Evolutionary conservation across 1,140 invertebrate genomes (phyloP), one percentile per base, ranked within the genome.

Genomic region (Anastatus disparis): DNA sequence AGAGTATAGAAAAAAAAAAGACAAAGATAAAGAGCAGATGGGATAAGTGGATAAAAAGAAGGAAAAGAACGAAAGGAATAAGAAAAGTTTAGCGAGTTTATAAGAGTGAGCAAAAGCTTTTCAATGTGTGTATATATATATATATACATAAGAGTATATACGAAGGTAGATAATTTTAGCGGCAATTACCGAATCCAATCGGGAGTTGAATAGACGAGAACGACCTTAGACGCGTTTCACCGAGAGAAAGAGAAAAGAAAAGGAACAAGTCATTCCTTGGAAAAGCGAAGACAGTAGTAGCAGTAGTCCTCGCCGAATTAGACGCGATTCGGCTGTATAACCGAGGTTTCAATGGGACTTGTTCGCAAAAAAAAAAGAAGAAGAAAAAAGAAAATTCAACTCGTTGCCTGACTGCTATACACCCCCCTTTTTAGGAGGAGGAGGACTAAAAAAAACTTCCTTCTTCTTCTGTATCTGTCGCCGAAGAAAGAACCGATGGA

Each of bases 101-200:
- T n/a, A 61, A 46, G 58, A 46, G 55, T 40, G 26, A 31, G 42
- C n/a, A 24, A n/a, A n/a, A n/a, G n/a, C n/a, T n/a, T n/a, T n/a
- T n/a, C n/a, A n/a, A 31, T 22, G 26, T 46, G 55, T 46, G 38
- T 61, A 44, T 44, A 44, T 44, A 44, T n/a, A n/a, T n/a, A n/a
- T 35, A n/a, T 44, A 44, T 44, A 46, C 26, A 24, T 42, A 31
- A 17, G 7, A 59, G 29, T 24, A 4, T 35, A 17, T 12, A 6
- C 50, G 22, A 3, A 75, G 72, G 64, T 71, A 70, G 78, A 78
- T 81, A 81, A 81, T 81, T 81, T 81, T 81, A 77, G 74, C 76
- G 53, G 77, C 78, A 81, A 81, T 81, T 81, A 81, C 77, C 73
- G 76, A 74, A 77, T 81, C 79, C 78, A 78, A 78, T 81, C 75